Base-by-base conservation (phyloP, 2,888 invertebrate genomes). In the Athrips mouffetella region DNA sequence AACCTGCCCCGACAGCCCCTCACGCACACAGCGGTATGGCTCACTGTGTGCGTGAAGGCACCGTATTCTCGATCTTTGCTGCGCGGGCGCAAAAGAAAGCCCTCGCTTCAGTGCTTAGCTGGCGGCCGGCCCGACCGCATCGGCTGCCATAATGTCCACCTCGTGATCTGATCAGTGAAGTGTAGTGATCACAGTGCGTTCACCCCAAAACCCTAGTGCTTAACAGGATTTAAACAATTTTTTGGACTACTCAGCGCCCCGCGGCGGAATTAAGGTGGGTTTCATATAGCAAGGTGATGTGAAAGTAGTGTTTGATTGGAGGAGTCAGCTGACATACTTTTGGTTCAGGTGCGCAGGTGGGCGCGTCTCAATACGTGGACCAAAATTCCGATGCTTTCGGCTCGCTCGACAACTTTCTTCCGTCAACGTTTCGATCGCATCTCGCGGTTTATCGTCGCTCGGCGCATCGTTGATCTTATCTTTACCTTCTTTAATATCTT, bases 311-410 rank as follows among this genome's bases (percentile, higher is more conserved):
- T 80, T 80, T 73, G 76, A 76, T 79, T 76, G 75, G 78, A 81
- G 76, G 81, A 84, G 83, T 83, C 75, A 75, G 73, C 72, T 87
- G 87, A 86, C 87, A 88, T 73, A 88, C 87, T 86, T 87, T 84
- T 84, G 76, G 74, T 70, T 82, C 85, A 83, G 83, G 84, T 83
- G 84, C 76, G 73, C 82, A 84, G 83, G 85, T 84, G 85, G 84
- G 85, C 76, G 86, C 82, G 85, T 71, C 77, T 70, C 73, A 66
- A 73, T 75, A 79, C 78, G 74, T 75, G 75, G 73, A 76, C 81
- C 77, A 81, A 88, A 87, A 87, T 87, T 83, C 86, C 85, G 60
- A 78, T 70, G 80, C 85, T 85, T 85, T 86, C 80, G 71, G 63
- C 65, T 56, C 56, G 70, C 67, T 65, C 59, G 63, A 65, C 79